Base-by-base conservation (phyloP, 2,888 invertebrate species). In the Caenorhabditis sp. region DNA sequence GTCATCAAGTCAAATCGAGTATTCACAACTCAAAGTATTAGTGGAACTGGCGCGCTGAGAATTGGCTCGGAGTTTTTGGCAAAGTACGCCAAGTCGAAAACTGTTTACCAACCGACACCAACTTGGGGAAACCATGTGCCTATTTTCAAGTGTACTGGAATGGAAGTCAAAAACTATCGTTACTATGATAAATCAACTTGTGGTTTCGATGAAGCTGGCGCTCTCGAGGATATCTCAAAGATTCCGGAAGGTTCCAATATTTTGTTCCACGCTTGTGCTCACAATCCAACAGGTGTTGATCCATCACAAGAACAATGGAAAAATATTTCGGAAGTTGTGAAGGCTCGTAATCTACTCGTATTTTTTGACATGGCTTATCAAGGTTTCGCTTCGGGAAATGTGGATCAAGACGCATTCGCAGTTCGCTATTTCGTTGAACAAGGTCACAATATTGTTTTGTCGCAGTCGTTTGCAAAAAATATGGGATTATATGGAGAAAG, bases 71-170 rank as follows among this genome's bases (percentile, higher is more conserved):
- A 93, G 74, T 97, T 95, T 89, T 89, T 97, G 72, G 92, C 81
- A 31, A 88, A 92, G 79, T 94, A 93, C 89, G 78, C 86, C 60
- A 91, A 93, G 43, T 91, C 90, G 81, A 95, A 95, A 89, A 93
- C 92, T 73, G 88, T 91, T 60, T 97, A 94, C 90, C 86, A 97
- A 81, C 97, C 99, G 4, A 90, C 91, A 1, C 99, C 99, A 4
- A 93, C 97, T 0, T 99, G 99, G 99, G 97, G 97, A 62, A 99
- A 99, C 89, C 99, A 99, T 89, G 93, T 92, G 0, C 95, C 96
- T 62, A 92, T 99, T 86, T 95, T 97, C 90, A 95, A 93, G 90
- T 90, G 93, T 86, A 90, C 94, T 61, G 93, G 93, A 2, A 88
- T 99, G 64, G 91, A 92, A 17, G 93, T 95, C 58, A 94, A 96